Conservation (phyloP, 2,797 vertebrate genomes). For the Apodemus agrarius region DNA sequence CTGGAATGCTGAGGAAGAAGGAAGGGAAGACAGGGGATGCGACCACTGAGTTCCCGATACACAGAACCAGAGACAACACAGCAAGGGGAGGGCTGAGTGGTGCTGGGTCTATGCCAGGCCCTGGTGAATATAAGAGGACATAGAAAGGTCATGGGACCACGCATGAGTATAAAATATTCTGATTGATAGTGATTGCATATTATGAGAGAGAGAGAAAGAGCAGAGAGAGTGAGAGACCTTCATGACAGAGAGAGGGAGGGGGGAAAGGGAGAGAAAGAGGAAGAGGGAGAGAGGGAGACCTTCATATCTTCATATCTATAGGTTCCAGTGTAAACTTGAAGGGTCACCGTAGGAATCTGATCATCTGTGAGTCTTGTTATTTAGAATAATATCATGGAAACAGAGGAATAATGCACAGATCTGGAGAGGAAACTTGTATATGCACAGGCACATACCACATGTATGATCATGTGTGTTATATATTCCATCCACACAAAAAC, state of each 20-base stretch:
- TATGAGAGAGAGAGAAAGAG: background rate
- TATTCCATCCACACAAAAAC: background rate
- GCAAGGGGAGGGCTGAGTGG: background rate
- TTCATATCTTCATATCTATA: background rate
- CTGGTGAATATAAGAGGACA: conserved; percentile 14
- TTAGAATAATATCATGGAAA: background rate
- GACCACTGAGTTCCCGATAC: background rate
- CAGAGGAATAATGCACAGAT: background rate
- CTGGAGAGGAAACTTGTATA: background rate
- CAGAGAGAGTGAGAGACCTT: too few species aligned
- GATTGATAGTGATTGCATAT: background rate
- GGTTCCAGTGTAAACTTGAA: background rate
- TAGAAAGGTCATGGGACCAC: background rate
- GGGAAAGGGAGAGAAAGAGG: background rate
- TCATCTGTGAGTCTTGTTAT: background rate
- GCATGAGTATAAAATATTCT: background rate
- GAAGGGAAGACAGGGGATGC: conserved; percentile 2
- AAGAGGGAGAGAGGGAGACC: background rate
- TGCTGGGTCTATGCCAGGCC: background rate
- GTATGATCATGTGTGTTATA: background rate
- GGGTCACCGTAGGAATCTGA: background rate
- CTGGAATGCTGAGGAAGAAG: background rate
- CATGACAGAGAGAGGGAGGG: too few species aligned
- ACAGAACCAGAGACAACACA: background rate
- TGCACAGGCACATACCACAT: background rate